Evolutionary conservation across 1,140 invertebrate species (phyloP), one percentile per base, ranked within the genome.

Genomic region (Neotoxoptera formosana): DNA sequence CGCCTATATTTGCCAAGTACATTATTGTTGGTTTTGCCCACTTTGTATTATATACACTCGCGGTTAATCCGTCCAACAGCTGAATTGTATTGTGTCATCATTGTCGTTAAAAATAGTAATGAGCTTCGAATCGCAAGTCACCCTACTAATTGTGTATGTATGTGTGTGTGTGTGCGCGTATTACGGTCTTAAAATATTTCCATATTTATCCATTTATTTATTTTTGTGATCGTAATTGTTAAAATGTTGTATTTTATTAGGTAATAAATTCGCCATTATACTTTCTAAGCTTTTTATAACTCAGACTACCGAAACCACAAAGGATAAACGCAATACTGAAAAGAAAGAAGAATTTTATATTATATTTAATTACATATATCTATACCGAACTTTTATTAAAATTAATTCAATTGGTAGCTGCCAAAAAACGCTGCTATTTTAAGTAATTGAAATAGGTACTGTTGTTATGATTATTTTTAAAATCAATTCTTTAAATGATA

Each of bases 181-280:
- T 86, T 47, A 86, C 11, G 45, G 25, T 47, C 47, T n/a, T 86
- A 86, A 86, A 86, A 86, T 86, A 86, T 86, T 86, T 47, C 11
- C 23, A 47, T 76, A 86, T 47, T 86, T 86, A 17, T 86, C 23
- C 14, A 76, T n/a, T 76, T 76, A 76, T 89, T 36, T 53, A 53
- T 89, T 53, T 7, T 89, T 89, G 34, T 89, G 23, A 47, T 53
- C 21, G 7, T 53, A 4, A 25, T 34, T n/a, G 25, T 53, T 53
- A n/a, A 53, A 36, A 34, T 25, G 0, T 53, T 53, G 23, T 89
- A 86, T 86, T 86, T 47, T 2, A 47, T 86, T 47, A 76, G 60
- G 60, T 76, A 76, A 76, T 76, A 76, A n/a, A 76, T 76, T 76
- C 0, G 6, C 30, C n/a, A 76, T 20, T n/a, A 76, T n/a, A 76